phyloP scores from a whole-genome alignment of 2,113 vertebrate genomes.

The Panthera leo region DNA sequence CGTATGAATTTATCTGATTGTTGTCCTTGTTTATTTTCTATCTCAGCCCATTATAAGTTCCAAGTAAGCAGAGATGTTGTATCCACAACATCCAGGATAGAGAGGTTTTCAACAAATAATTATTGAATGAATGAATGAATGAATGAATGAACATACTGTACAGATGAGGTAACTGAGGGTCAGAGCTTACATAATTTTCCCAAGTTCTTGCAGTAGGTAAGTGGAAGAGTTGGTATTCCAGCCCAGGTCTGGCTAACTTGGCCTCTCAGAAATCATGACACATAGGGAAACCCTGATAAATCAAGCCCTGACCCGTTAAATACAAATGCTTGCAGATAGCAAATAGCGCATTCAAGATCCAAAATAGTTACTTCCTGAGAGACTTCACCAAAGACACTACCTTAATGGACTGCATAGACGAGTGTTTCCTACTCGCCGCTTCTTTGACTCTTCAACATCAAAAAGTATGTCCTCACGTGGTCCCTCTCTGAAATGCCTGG shows the following conservation, averaged over 20 bases:
- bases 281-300: background rate
- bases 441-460: background rate
- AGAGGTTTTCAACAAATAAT: background rate
- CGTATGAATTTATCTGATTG: background rate
- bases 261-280: background rate
- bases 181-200: background rate
- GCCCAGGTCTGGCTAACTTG: background rate
- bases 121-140: background rate
- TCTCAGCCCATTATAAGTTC: background rate
- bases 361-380: conserved; percentile 10
- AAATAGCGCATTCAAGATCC: background rate
- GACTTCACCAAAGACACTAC: background rate
- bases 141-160: background rate
- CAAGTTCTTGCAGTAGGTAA: background rate
- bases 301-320: background rate
- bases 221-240: background rate
- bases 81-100: background rate
- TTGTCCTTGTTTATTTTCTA: background rate
- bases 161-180: background rate
- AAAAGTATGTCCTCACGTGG: background rate
- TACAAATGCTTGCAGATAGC: background rate
- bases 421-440: background rate
- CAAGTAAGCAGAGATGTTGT: background rate
- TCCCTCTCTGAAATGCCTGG: conserved; percentile 48
- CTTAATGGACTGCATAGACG: background rate